Percentiles rank a stretch among this genome's conserved stretches.
phyloP scores from a whole-genome alignment of 2,888 invertebrate genomes.

The Archips crataeganus region DNA sequence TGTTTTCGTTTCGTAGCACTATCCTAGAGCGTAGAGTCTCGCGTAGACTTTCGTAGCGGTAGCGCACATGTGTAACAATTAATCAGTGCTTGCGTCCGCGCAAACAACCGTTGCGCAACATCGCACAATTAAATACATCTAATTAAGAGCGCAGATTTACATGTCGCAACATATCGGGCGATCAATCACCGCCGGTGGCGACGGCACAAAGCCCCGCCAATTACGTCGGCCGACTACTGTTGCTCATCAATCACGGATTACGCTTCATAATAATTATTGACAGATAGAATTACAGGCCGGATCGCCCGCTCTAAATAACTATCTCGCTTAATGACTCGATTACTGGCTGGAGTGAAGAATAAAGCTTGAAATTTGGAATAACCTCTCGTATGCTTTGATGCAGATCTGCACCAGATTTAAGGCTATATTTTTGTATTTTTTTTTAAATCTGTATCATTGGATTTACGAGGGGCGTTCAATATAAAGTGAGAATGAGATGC shows the following conservation, averaged over 20 bases:
- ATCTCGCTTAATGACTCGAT: slow-evolving; percentile 56
- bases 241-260: slow-evolving; percentile 79
- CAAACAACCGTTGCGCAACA: slow-evolving; percentile 64
- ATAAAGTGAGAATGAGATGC: too few species aligned
- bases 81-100: slow-evolving; percentile 56
- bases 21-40: slow-evolving; percentile 42
- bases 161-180: slow-evolving; percentile 60
- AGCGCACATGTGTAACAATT: slow-evolving; percentile 54
- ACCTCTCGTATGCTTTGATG: too few species aligned
- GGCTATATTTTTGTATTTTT: too few species aligned
- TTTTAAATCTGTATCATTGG: too few species aligned
- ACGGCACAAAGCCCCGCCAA: slow-evolving; percentile 71
- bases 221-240: slow-evolving; percentile 76
- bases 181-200: slow-evolving; percentile 64
- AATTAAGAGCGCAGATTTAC: slow-evolving; percentile 69
- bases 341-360: slow-evolving; percentile 28
- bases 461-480: too few species aligned
- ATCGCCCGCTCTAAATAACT: slow-evolving; percentile 57
- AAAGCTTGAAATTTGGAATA: slow-evolving; percentile 9
- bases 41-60: slow-evolving; percentile 45
- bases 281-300: slow-evolving; percentile 63
- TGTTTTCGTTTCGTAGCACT: slow-evolving; percentile 42
- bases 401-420: too few species aligned
- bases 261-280: slow-evolving; percentile 77
- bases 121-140: slow-evolving; percentile 71